Conservation (phyloP, 92 coral and sea anemone species). For the Palythoa grandiflora region DNA sequence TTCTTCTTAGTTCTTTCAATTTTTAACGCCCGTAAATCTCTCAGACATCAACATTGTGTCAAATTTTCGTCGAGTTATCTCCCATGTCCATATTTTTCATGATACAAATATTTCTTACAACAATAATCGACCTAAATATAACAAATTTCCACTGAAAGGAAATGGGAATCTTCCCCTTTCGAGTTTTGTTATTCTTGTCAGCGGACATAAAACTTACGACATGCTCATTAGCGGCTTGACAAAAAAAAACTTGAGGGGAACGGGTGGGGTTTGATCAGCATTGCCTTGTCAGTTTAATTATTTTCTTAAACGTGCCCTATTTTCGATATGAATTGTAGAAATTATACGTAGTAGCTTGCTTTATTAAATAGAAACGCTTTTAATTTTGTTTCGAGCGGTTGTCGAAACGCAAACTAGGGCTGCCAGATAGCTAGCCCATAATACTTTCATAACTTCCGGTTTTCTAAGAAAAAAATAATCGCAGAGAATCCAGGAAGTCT, state of each 20-base stretch:
- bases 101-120: neutral
- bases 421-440: neutral
- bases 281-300: too few relatives aligned
- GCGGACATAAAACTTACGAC: slow-evolving; percentile 6
- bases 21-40: too few relatives aligned
- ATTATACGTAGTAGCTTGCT: neutral
- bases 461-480: slow-evolving; percentile 18
- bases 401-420: neutral
- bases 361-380: neutral
- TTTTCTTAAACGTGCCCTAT: neutral
- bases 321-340: neutral
- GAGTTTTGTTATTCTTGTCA: slow-evolving; percentile 26
- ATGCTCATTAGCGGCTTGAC: neutral
- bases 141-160: neutral
- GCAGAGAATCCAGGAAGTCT: slow-evolving; percentile 16
- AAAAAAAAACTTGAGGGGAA: neutral
- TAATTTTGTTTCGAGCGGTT: neutral
- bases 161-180: slow-evolving; percentile 30
- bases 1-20: neutral
- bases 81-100: neutral
- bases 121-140: neutral
- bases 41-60: neutral
- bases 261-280: neutral
- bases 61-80: neutral
- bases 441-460: slow-evolving; percentile 51